Evolutionary conservation across 1,140 invertebrate species (phyloP).

Genomic region (Cyrtorhinus lividipennis): DNA sequence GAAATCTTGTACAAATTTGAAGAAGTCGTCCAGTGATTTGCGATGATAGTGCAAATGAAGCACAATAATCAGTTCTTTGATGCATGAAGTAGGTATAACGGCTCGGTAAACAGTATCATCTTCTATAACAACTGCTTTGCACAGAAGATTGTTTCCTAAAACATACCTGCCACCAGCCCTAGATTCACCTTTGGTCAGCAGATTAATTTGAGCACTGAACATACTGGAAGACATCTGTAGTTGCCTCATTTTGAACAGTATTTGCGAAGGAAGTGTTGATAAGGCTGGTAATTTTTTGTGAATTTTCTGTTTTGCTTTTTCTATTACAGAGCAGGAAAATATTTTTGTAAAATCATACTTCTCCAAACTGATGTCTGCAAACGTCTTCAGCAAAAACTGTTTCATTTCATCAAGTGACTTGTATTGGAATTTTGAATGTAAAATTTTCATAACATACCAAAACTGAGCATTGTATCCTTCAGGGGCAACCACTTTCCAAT

Average conservation of each 20-base stretch:
- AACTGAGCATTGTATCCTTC: too few relatives aligned
- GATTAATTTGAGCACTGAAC: not conserved
- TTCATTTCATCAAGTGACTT: too few relatives aligned
- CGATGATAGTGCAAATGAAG: not conserved
- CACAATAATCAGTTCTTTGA: not conserved
- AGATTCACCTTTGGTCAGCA: not conserved
- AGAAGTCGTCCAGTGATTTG: not conserved
- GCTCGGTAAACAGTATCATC: not conserved
- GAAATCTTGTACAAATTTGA: not conserved
- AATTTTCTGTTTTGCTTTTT: not conserved
- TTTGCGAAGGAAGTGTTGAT: not conserved
- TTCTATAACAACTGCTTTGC: not conserved
- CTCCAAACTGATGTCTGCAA: not conserved
- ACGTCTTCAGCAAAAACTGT: not conserved
- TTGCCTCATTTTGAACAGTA: not conserved
- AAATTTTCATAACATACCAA: too few relatives aligned
- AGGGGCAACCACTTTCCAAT: too few relatives aligned
- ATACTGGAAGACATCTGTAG: not conserved
- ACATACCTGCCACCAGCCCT: not conserved
- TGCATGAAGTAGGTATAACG: not conserved
- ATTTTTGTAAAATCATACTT: too few relatives aligned
- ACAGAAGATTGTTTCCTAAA: not conserved
- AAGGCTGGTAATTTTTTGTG: not conserved
- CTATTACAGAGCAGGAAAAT: too few relatives aligned
- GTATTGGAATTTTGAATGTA: too few relatives aligned